These are phyloP conservation scores for Pseudonaja textilis DNA, from an alignment of 2,113 vertebrate genomes.

Conservation along the genomic window DNA sequence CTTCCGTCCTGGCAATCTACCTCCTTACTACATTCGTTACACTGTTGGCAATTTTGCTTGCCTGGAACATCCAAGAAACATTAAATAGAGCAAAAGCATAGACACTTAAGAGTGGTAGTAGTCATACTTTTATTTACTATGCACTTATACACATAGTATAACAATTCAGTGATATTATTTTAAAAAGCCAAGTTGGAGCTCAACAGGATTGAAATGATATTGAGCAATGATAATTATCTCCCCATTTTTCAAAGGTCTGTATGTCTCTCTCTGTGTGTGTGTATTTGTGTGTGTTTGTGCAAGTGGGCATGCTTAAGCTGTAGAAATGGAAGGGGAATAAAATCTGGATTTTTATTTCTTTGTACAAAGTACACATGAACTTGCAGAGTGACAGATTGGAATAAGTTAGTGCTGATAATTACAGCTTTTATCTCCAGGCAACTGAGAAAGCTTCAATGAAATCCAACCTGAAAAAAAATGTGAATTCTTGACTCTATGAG, in stretches of 20 bases:
- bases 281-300: background rate
- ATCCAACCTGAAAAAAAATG: slow-evolving; percentile 16
- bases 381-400: slow-evolving; percentile 9
- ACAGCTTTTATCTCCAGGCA: slow-evolving; percentile 14
- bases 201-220: background rate
- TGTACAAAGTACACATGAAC: slow-evolving; percentile 6
- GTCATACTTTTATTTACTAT: background rate
- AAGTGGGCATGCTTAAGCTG: background rate
- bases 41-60: background rate
- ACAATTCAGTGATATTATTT: background rate
- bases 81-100: background rate
- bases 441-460: slow-evolving; percentile 31
- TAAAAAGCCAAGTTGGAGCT: background rate
- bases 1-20: background rate
- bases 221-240: background rate
- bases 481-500: slow-evolving; percentile 28
- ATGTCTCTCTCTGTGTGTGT: too few relatives aligned
- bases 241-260: background rate
- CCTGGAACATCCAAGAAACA: background rate
- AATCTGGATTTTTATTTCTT: slow-evolving; percentile 11
- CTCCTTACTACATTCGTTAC: background rate
- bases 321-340: background rate
- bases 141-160: background rate
- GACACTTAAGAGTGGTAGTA: background rate
- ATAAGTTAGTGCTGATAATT: slow-evolving; percentile 43